Conservation (phyloP, 2,113 vertebrate genomes). For the Misgurnus mizolepis region DNA sequence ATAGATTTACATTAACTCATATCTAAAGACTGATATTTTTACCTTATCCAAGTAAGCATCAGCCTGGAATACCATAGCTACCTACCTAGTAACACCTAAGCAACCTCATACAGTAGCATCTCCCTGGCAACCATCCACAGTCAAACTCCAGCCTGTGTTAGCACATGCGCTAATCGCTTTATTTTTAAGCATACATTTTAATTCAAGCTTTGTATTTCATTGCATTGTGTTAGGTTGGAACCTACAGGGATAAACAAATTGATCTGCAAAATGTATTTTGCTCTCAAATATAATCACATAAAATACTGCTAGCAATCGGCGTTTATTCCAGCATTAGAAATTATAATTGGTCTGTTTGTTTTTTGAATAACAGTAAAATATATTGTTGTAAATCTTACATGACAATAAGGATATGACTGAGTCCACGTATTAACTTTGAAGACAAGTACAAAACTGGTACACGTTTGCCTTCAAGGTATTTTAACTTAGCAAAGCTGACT, state of each 20-base stretch:
- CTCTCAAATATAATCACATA: too few species aligned
- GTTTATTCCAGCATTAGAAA: neutral
- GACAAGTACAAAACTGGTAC: neutral
- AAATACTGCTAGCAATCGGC: neutral
- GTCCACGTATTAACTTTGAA: neutral
- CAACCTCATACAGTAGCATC: too few species aligned
- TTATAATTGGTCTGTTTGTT: neutral
- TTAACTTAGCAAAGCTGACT: neutral
- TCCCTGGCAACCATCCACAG: neutral
- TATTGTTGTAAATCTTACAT: neutral
- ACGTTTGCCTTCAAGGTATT: constrained; percentile 19
- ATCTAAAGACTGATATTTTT: too few species aligned
- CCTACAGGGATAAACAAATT: too few species aligned
- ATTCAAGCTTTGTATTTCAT: neutral
- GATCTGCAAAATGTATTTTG: too few species aligned
- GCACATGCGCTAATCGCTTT: neutral
- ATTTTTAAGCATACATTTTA: neutral
- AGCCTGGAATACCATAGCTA: too few species aligned
- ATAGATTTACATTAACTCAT: too few species aligned
- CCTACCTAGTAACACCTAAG: too few species aligned
- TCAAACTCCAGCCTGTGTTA: neutral
- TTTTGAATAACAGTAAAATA: neutral
- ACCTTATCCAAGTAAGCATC: too few species aligned
- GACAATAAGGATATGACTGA: neutral
- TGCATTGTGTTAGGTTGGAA: too few species aligned